A percentile compares a stretch with the other conserved stretches of the same genome.
phyloP scores from a whole-genome alignment of 1,140 invertebrate genomes.

The Brachionus manjavacas region DNA sequence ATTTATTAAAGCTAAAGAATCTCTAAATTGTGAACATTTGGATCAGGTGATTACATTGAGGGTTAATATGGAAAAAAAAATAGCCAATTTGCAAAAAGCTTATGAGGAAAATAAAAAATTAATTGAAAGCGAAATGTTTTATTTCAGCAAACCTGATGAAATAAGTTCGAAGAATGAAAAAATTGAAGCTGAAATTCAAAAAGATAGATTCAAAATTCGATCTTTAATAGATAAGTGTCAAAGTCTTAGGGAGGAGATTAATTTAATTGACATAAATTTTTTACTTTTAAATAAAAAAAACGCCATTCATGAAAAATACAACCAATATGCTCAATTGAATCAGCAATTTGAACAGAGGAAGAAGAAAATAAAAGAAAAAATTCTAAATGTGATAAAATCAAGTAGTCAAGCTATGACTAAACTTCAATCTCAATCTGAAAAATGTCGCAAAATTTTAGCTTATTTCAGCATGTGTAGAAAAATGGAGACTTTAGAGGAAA shows the following conservation, averaged over 20 bases:
- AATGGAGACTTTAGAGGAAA: not conserved
- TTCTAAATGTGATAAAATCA: not conserved
- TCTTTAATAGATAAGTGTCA: not conserved
- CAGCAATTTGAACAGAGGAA: not conserved
- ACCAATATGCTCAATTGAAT: not conserved
- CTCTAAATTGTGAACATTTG: not conserved
- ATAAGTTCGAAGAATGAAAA: not conserved
- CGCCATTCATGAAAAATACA: not conserved
- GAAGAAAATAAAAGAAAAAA: not conserved
- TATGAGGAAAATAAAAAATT: not conserved
- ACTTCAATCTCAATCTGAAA: not conserved
- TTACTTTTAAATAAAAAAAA: constrained; percentile 3
- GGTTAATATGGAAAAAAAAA: constrained; percentile 9
- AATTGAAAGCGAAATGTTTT: not conserved
- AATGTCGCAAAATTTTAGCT: not conserved
- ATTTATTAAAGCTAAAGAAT: not conserved
- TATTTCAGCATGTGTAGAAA: not conserved
- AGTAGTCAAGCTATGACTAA: not conserved
- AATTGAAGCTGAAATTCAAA: not conserved
- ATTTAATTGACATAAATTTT: constrained; percentile 1
- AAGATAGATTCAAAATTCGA: not conserved
- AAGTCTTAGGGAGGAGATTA: not conserved
- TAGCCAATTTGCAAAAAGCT: not conserved
- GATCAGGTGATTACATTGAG: not conserved
- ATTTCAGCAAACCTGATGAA: not conserved